phyloP scores from a whole-genome alignment of 2,888 invertebrate species.

The Melanchra persicariae region DNA sequence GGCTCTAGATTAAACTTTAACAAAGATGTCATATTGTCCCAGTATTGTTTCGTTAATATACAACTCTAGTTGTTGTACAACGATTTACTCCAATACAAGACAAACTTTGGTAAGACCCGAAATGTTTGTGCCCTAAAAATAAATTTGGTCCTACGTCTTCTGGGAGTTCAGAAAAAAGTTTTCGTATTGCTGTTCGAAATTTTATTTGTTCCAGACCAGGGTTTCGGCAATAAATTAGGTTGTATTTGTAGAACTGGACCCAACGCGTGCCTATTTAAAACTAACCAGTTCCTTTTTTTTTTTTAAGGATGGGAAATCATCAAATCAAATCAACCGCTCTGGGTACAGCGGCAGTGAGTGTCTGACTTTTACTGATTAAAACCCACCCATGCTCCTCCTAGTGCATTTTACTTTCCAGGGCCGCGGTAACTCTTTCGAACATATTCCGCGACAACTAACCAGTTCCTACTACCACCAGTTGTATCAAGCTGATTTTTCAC shows the following conservation, averaged over 20 bases:
- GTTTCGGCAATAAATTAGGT: slow-evolving; percentile 10
- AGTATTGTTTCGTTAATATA: slow-evolving; percentile 25
- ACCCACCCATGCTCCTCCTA: too few relatives aligned
- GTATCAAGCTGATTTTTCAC: not conserved
- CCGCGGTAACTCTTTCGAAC: too few relatives aligned
- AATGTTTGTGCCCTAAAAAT: slow-evolving; percentile 30
- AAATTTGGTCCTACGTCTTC: slow-evolving; percentile 42
- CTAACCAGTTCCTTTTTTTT: too few relatives aligned
- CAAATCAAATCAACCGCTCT: too few relatives aligned
- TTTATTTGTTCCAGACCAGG: slow-evolving; percentile 21
- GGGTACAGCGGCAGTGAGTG: too few relatives aligned
- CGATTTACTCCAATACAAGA: slow-evolving; percentile 17
- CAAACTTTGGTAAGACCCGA: slow-evolving; percentile 24
- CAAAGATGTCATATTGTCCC: slow-evolving; percentile 31
- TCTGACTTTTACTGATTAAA: too few relatives aligned
- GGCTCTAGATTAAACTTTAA: slow-evolving; percentile 62
- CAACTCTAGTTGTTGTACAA: slow-evolving; percentile 8
- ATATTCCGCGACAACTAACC: too few relatives aligned
- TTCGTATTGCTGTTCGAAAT: slow-evolving; percentile 30
- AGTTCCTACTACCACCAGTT: not conserved
- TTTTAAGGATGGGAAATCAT: too few relatives aligned
- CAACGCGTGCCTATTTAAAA: not conserved
- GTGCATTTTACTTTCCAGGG: too few relatives aligned
- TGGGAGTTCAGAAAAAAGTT: slow-evolving; percentile 43
- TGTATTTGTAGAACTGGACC: not conserved